These are phyloP conservation scores for Bembecia ichneumoniformis DNA, from an alignment of 2,888 invertebrate genomes.

Conservation along the genomic window DNA sequence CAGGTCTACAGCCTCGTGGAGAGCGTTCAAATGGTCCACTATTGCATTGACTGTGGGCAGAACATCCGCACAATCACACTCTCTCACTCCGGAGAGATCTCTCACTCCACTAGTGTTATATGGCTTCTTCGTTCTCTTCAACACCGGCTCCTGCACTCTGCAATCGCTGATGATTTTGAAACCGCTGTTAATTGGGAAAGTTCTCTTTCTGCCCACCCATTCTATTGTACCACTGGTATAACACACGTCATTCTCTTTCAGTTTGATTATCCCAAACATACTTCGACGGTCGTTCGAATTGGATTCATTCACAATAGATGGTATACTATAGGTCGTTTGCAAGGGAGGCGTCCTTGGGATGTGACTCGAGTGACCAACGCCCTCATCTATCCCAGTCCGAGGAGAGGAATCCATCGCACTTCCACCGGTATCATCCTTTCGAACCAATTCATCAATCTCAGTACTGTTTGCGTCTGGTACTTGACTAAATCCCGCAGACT, in stretches of 20 bases:
- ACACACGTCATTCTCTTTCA: slow-evolving; percentile 57
- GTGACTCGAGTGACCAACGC: slow-evolving; percentile 51
- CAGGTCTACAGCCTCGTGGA: slow-evolving; percentile 69
- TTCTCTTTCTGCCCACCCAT: slow-evolving; percentile 61
- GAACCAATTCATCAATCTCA: slow-evolving; percentile 8
- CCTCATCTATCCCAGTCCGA: slow-evolving; percentile 9
- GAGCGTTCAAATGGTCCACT: slow-evolving; percentile 68
- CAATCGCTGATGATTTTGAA: slow-evolving; percentile 49
- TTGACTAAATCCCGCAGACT: slow-evolving; percentile 9
- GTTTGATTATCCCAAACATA: slow-evolving; percentile 58
- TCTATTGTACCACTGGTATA: slow-evolving; percentile 64
- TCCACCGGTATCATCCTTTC: background rate
- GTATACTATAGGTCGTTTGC: slow-evolving; percentile 44
- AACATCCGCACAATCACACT: slow-evolving; percentile 58
- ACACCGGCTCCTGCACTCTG: slow-evolving; percentile 23
- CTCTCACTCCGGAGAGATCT: slow-evolving; percentile 24
- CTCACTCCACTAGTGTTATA: slow-evolving; percentile 20
- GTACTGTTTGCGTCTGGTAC: slow-evolving; percentile 33
- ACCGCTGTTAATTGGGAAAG: slow-evolving; percentile 54
- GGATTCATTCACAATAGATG: slow-evolving; percentile 32
- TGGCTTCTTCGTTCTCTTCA: slow-evolving; percentile 30
- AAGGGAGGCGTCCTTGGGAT: slow-evolving; percentile 51
- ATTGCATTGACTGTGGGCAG: slow-evolving; percentile 66
- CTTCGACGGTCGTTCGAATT: slow-evolving; percentile 19
- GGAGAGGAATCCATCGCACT: background rate